These are phyloP conservation scores for Holocentrus rufus DNA, from an alignment of 2,797 vertebrate species.

Conservation along the genomic window DNA sequence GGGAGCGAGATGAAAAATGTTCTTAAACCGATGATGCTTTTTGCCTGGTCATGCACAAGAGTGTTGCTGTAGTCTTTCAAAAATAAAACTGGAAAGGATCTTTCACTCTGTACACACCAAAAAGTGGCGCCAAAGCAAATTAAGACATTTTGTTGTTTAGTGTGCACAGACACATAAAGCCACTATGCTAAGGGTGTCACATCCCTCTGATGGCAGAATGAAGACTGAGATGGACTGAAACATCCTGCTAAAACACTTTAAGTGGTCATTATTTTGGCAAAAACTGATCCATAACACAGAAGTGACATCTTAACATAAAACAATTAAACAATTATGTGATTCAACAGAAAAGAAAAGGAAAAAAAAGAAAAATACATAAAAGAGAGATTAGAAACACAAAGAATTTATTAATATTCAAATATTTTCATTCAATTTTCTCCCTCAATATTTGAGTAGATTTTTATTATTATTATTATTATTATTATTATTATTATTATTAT, in stretches of 20 bases:
- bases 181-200: background rate
- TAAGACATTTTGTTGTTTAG: background rate
- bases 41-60: background rate
- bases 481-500: background rate
- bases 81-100: background rate
- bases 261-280: background rate
- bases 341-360: background rate
- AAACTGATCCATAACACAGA: background rate
- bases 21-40: background rate
- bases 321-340: constrained; percentile 17
- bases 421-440: too few relatives aligned
- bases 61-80: background rate
- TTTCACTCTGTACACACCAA: background rate
- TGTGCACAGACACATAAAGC: background rate
- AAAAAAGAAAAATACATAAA: background rate
- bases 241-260: too few relatives aligned
- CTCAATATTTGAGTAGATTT: constrained; percentile 8
- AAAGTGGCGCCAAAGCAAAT: background rate
- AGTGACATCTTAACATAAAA: constrained; percentile 23
- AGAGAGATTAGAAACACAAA: background rate
- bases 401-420: too few relatives aligned
- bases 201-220: too few relatives aligned
- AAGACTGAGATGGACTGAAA: too few relatives aligned
- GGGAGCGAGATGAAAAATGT: background rate
- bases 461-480: background rate